Conservation (phyloP, 2,113 vertebrate genomes). For the Zosterops pallidus region DNA sequence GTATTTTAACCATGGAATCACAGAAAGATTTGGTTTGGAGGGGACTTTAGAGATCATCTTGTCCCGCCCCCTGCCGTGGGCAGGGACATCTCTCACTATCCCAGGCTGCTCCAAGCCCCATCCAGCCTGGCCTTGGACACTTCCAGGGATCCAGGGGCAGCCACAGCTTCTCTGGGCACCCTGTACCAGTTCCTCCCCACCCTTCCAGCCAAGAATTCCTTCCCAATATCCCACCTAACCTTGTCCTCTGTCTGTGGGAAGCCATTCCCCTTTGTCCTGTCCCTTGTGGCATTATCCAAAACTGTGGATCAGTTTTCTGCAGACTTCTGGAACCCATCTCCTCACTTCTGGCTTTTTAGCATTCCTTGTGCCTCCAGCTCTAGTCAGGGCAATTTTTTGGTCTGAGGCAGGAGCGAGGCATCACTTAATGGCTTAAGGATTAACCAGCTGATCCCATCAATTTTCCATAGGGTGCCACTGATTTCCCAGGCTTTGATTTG, state of each 20-base stretch:
- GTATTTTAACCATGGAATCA: background rate
- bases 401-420: background rate
- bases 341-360: background rate
- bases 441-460: background rate
- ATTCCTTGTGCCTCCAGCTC: background rate
- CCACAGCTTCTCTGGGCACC: background rate
- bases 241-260: fast-evolving
- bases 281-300: fast-evolving
- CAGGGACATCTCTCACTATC: background rate
- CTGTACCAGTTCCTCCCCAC: fast-evolving
- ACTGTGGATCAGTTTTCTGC: fast-evolving
- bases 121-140: background rate
- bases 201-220: fast-evolving
- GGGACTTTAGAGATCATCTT: background rate
- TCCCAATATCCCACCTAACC: background rate
- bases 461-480: background rate
- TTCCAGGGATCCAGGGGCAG: background rate
- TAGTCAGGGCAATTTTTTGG: background rate
- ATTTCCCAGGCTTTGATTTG: background rate
- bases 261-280: background rate
- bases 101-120: fast-evolving
- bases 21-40: background rate
- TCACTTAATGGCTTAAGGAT: background rate
- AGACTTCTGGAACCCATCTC: background rate
- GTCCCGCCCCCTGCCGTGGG: background rate